Base-by-base conservation (phyloP, 2,113 vertebrate genomes). In the Protobothrops flavoviridis region DNA sequence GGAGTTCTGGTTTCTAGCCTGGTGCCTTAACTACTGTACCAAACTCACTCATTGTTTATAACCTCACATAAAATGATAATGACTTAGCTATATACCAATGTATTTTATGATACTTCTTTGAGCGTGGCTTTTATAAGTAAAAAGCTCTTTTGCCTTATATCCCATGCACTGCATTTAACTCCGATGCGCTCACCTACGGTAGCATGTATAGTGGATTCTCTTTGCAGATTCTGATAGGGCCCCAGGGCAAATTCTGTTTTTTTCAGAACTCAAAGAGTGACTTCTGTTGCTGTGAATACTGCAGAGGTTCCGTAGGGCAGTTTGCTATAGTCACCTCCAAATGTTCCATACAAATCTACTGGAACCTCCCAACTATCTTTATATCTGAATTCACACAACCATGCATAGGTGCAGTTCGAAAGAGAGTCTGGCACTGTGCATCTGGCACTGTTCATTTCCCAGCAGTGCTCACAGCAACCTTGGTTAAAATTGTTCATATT, bases 401-500 rank as follows among this genome's bases (percentile, higher is more conserved):
- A 12, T 57, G 0, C 87, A n/a, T 86, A 33, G 5, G 29, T 90
- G 90, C 53, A 90, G 64, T 59, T 88, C 91, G 69, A 93, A 87
- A 92, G 94, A 91, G 53, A 94, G 90, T 88, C 24, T 89, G 91
- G 88, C 26, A 21, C 39, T 55, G 0, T n/a, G 69, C 69, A 33
- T 74, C 29, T 43, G 24, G 26, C 61, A 64, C 29, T 64, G 61
- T 29, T 10, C 4, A n/a, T 17, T 94, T 88, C 0, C 0, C 0
- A 0, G 92, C 91, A 90, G n/a, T 0, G 0, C 88, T 94, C 86
- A 45, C 93, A 87, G 87, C 91, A 90, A 64, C 43, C 0, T 89
- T 23, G 52, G 92, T 95, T 85, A n/a, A 90, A 95, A 50, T 91
- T 92, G 92, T 55, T 96, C 94, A 23, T 56, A 91, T 85, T 56